Base-by-base conservation (phyloP, 2,888 invertebrate species). In the Elaeidobius kamerunicus region DNA sequence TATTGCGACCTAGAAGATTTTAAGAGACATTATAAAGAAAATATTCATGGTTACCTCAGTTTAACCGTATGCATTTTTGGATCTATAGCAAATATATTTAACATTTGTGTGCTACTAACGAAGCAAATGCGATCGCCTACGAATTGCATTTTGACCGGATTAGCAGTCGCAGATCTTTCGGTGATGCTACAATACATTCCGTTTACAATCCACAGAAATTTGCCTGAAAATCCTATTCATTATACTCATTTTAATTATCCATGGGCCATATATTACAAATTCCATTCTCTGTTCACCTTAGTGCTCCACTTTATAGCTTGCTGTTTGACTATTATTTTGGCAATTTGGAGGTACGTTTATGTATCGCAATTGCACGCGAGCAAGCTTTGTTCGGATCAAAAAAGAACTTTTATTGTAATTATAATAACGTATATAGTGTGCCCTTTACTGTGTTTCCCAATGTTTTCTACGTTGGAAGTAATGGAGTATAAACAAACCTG, bases 61-160 rank as follows among this genome's bases (percentile, higher is more conserved):
- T 75, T 91, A n/a, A 76, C 86, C 62, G 87, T 92, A 12, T 92
- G 92, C 67, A 73, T 88, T 60, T 88, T 91, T 67, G 92, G 91
- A 7, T 87, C 86, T 12, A 76, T 91, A 51, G 88, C 90, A n/a
- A 92, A 92, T 66, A 78, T 87, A 9, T 73, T 91, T 62, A 92
- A 91, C 72, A 86, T 92, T 52, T 84, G 88, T 5, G 89, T 92
- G 1, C 76, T 92, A 56, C 86, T 91, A 15, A 78, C 88, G 38
- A 82, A 85, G 49, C 86, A 87, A 67, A 78, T 91, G 76, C 80
- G 85, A 15, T 79, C 81, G 41, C 88, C 91, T 1, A 91, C 91
- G 61, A 92, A 92, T 72, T 78, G 85, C 32, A 85, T 91, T 45
- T 78, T 92, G 36, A 89, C 87, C 60, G 82, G 85, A 73, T 71